phyloP scores from a whole-genome alignment of 2,888 invertebrate species.

The Augiades crinisus region DNA sequence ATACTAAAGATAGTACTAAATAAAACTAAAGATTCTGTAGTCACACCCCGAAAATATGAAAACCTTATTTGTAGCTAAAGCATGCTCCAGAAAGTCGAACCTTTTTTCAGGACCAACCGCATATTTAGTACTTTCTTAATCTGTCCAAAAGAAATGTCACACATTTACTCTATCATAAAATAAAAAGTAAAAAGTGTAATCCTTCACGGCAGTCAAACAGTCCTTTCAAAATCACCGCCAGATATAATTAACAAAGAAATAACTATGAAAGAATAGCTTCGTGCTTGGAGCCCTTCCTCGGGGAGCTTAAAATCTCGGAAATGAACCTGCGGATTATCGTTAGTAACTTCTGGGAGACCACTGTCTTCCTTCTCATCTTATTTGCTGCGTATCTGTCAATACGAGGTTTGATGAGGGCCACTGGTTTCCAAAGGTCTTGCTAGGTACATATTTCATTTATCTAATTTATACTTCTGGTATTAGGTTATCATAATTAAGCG shows the following conservation, averaged over 20 bases:
- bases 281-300: neutral
- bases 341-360: constrained; percentile 47
- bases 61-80: too few species aligned
- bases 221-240: neutral
- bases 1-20: too few species aligned
- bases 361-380: constrained; percentile 46
- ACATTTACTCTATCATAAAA: neutral
- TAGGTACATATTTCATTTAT: constrained; percentile 17
- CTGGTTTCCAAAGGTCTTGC: constrained; percentile 34
- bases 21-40: too few species aligned
- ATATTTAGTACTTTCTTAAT: neutral
- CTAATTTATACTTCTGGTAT: too few species aligned
- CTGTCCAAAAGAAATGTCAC: neutral
- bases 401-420: constrained; percentile 40
- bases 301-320: constrained; percentile 17
- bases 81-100: too few species aligned
- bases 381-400: constrained; percentile 48
- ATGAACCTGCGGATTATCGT: constrained; percentile 36
- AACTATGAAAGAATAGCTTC: constrained; percentile 1
- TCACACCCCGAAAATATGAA: too few species aligned
- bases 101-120: neutral
- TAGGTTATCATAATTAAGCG: too few species aligned
- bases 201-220: neutral
- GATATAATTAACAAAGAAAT: neutral
- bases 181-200: neutral